A percentile compares a stretch with the other conserved stretches of the same genome.
phyloP scores from a whole-genome alignment of 2,113 vertebrate genomes.

The Taxidea taxus region DNA sequence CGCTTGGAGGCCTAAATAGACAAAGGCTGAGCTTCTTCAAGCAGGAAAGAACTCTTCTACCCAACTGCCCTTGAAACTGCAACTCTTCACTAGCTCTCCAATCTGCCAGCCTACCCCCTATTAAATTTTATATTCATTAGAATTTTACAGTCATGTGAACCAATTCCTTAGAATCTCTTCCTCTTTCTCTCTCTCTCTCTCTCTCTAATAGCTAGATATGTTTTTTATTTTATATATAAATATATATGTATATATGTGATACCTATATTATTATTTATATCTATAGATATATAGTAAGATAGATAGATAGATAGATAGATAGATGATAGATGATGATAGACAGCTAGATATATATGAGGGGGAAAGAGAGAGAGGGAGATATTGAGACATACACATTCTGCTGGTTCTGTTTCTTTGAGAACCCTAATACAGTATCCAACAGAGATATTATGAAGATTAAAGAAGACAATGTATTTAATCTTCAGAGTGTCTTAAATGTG shows the following conservation, averaged over 20 bases:
- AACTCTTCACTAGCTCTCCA: not conserved
- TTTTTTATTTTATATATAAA: not conserved
- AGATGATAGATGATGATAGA: too few relatives aligned
- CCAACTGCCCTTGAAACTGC: not conserved
- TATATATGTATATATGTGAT: not conserved
- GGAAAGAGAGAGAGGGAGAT: not conserved
- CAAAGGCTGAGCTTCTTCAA: not conserved
- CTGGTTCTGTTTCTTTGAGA: not conserved
- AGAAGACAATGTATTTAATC: not conserved
- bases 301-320: too few relatives aligned
- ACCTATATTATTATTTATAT: not conserved
- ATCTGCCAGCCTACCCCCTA: not conserved
- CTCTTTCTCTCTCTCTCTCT: not conserved
- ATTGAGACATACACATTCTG: not conserved
- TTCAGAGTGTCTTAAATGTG: not conserved
- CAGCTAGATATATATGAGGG: too few relatives aligned
- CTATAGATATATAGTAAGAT: not conserved
- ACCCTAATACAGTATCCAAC: not conserved
- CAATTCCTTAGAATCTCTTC: not conserved
- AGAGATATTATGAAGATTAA: conserved; percentile 3
- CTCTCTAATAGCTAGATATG: not conserved
- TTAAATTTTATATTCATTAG: not conserved
- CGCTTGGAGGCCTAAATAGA: not conserved
- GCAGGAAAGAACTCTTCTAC: not conserved
- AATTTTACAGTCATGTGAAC: not conserved